Percentiles rank a stretch among this genome's conserved stretches.
Evolutionary conservation across 2,797 vertebrate species (phyloP).

Genomic region (Setipinna tenuifilis): DNA sequence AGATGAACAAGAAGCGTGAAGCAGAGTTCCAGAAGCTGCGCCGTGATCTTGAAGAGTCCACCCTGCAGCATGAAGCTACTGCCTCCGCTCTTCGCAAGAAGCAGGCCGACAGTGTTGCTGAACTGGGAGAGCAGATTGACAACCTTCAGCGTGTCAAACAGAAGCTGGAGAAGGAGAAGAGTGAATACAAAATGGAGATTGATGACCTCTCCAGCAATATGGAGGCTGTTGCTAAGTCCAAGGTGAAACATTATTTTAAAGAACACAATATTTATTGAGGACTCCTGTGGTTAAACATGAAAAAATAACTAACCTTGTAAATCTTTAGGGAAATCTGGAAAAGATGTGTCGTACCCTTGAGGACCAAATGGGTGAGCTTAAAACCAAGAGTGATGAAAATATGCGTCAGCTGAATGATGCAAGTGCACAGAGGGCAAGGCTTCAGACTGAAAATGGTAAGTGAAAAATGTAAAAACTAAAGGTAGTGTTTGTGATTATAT

Average conservation of each 20-base stretch:
- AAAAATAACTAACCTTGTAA: background rate
- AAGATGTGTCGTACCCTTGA: slow-evolving; percentile 74
- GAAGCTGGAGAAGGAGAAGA: slow-evolving; percentile 80
- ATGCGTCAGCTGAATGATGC: slow-evolving; percentile 73
- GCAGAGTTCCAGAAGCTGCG: slow-evolving; percentile 79
- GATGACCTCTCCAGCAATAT: slow-evolving; percentile 75
- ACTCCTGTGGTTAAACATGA: background rate
- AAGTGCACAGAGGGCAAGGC: slow-evolving; percentile 70
- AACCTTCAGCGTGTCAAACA: slow-evolving; percentile 76
- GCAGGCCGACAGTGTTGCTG: slow-evolving; percentile 71
- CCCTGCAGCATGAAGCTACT: slow-evolving; percentile 76
- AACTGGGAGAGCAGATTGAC: slow-evolving; percentile 76
- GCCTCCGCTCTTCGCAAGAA: slow-evolving; percentile 72
- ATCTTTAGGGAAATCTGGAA: slow-evolving; percentile 75
- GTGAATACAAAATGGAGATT: slow-evolving; percentile 78
- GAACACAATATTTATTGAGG: background rate
- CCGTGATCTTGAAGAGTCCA: slow-evolving; percentile 76
- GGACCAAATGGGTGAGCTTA: too few relatives aligned
- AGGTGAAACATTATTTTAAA: slow-evolving; percentile 61
- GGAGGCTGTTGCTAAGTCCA: slow-evolving; percentile 77
- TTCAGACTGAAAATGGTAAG: slow-evolving; percentile 78
- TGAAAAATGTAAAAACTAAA: too few relatives aligned
- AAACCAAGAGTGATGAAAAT: slow-evolving; percentile 75
- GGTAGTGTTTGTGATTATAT: too few relatives aligned
- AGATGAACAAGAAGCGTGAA: slow-evolving; percentile 79